phyloP scores from a whole-genome alignment of 30 jellyfish, hydroid and myxozoan species.

The Chrysaora quinquecirrha region DNA sequence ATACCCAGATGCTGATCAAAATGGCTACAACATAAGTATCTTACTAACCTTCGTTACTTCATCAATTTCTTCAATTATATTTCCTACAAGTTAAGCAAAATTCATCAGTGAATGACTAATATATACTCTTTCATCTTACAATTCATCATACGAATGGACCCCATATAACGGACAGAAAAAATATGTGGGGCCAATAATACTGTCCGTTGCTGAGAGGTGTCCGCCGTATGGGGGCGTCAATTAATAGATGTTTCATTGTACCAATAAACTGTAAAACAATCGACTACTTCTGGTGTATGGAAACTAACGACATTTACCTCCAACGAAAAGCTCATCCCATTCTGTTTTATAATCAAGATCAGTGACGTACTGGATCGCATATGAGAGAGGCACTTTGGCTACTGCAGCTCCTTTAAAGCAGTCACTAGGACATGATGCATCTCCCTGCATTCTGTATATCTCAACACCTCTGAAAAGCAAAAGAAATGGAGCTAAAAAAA shows the following conservation, averaged over 20 bases:
- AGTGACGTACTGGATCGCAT: constrained; percentile 65
- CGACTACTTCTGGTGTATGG: not conserved
- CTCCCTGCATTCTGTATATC: constrained; percentile 77
- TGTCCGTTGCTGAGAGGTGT: no score
- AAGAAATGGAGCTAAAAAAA: not conserved
- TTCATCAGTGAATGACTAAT: no score
- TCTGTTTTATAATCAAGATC: constrained; percentile 76
- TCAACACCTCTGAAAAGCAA: constrained; percentile 69
- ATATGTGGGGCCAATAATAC: no score
- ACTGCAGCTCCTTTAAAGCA: constrained; percentile 88
- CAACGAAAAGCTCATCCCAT: constrained; percentile 83
- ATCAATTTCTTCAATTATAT: constrained; percentile 32
- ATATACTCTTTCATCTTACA: no score
- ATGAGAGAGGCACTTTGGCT: constrained; percentile 76
- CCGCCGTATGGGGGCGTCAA: no score
- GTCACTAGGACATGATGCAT: constrained; percentile 76
- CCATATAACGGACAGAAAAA: no score
- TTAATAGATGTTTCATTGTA: no score
- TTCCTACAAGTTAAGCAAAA: constrained; percentile 13
- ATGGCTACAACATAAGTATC: no score
- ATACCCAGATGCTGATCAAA: no score
- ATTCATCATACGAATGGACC: no score
- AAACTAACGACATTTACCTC: constrained; percentile 50
- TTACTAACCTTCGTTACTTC: constrained; percentile 49
- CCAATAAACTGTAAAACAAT: no score